phyloP scores from a whole-genome alignment of 2,888 invertebrate species.

The Cetonia aurata region DNA sequence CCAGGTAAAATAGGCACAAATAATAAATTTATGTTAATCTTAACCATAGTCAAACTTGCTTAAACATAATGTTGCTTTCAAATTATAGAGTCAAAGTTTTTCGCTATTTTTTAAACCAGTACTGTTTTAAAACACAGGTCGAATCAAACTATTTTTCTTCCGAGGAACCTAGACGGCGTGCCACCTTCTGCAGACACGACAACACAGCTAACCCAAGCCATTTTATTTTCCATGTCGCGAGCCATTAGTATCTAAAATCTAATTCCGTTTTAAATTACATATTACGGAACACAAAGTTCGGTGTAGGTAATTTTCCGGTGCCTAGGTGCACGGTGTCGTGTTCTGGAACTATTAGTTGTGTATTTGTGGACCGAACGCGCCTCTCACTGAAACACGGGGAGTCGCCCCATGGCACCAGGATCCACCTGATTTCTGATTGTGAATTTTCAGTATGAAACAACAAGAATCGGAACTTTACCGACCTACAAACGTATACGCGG shows the following conservation, averaged over 20 bases:
- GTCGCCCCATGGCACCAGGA: constrained; percentile 29
- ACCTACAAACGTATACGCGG: background rate
- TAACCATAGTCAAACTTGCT: too few relatives aligned
- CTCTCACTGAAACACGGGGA: constrained; percentile 23
- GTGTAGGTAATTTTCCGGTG: constrained; percentile 62
- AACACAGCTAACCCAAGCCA: constrained; percentile 20
- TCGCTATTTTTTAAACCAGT: too few relatives aligned
- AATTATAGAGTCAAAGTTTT: too few relatives aligned
- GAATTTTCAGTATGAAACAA: constrained; percentile 22
- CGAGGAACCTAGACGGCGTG: background rate
- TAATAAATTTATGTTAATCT: too few relatives aligned
- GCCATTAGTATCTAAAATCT: constrained; percentile 49
- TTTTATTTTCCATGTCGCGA: constrained; percentile 41
- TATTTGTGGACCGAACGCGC: constrained; percentile 47
- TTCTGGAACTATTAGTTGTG: constrained; percentile 59
- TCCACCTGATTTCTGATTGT: constrained; percentile 3
- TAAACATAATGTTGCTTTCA: too few relatives aligned
- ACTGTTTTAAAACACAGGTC: too few relatives aligned
- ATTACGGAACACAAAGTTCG: constrained; percentile 59
- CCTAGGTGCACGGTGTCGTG: constrained; percentile 59
- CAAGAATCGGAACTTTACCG: background rate
- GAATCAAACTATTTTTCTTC: too few relatives aligned
- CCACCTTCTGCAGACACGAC: constrained; percentile 28
- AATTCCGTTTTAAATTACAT: constrained; percentile 52
- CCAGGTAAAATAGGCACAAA: too few relatives aligned